phyloP scores from a whole-genome alignment of 2,888 invertebrate species.

The Hirtodrosophila trivittata region DNA sequence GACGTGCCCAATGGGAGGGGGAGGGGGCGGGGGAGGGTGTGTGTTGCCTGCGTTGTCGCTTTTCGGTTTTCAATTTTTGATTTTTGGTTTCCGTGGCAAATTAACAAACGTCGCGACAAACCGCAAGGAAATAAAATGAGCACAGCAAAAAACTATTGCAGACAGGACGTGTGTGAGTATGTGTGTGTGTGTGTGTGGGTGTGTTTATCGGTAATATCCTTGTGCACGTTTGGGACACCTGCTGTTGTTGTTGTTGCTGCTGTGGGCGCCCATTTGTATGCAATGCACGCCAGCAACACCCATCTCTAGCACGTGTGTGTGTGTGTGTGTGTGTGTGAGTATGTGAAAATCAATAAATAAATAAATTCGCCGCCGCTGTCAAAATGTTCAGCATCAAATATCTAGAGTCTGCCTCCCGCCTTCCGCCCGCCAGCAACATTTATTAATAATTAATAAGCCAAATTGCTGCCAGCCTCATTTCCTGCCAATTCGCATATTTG shows the following conservation, averaged over 20 bases:
- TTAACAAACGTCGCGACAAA: conserved; percentile 78
- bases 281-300: conserved; percentile 55
- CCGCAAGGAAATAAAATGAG: conserved; percentile 42
- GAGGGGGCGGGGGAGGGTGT: background rate
- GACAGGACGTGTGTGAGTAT: conserved; percentile 22
- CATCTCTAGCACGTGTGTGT: conserved; percentile 1
- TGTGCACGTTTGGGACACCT: conserved; percentile 59
- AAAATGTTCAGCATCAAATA: conserved; percentile 19
- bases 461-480: conserved; percentile 56
- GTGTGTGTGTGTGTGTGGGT: conserved; percentile 17
- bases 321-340: conserved; percentile 1
- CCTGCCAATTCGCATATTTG: conserved; percentile 55
- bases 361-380: conserved; percentile 47
- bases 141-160: conserved; percentile 52
- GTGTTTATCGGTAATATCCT: conserved; percentile 47
- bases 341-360: conserved; percentile 70
- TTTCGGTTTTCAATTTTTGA: conserved; percentile 17
- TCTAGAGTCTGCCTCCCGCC: conserved; percentile 4
- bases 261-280: conserved; percentile 66
- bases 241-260: conserved; percentile 45
- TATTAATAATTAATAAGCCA: conserved; percentile 56
- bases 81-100: conserved; percentile 69
- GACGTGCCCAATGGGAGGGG: background rate
- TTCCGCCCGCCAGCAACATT: conserved; percentile 2
- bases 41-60: background rate